A percentile compares a stretch with the other conserved stretches of the same genome.
These are phyloP conservation scores for Psittacula derbiana DNA, from an alignment of 2,797 vertebrate genomes.

Conservation along the genomic window DNA sequence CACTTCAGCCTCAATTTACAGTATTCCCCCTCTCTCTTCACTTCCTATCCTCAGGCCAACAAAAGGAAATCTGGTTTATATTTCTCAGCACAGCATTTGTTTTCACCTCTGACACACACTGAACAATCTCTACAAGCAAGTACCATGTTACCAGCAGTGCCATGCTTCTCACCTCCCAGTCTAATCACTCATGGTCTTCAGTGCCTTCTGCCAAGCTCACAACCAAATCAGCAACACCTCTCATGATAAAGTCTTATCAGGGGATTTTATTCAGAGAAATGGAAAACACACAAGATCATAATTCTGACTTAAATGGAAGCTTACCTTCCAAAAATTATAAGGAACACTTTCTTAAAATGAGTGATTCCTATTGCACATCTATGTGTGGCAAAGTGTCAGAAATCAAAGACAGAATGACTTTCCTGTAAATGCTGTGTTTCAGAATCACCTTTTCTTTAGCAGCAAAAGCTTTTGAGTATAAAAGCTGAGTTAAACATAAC, in stretches of 20 bases:
- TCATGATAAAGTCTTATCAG: background rate
- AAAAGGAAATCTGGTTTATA: constrained; percentile 60
- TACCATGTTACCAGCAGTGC: background rate
- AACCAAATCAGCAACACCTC: constrained; percentile 4
- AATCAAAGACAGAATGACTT: background rate
- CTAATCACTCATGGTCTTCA: background rate
- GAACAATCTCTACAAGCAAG: constrained; percentile 17
- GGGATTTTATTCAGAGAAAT: background rate
- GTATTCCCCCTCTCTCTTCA: background rate
- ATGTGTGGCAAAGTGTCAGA: background rate
- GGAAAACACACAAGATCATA: background rate
- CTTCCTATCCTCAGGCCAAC: constrained; percentile 28
- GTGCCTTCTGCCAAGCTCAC: background rate
- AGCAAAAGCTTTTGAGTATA: background rate
- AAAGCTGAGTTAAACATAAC: background rate
- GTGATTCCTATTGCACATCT: background rate
- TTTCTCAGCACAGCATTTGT: constrained; percentile 57
- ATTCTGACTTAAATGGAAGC: background rate
- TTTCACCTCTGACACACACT: constrained; percentile 42
- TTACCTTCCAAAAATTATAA: constrained; percentile 12
- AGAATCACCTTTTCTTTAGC: background rate
- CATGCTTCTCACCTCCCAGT: background rate
- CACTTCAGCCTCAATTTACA: constrained; percentile 31
- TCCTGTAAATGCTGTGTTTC: background rate
- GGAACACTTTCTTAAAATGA: background rate